Evolutionary conservation across 2,888 invertebrate genomes (phyloP), one percentile per base, ranked within the genome.

Genomic region (Vanessa cardui): DNA sequence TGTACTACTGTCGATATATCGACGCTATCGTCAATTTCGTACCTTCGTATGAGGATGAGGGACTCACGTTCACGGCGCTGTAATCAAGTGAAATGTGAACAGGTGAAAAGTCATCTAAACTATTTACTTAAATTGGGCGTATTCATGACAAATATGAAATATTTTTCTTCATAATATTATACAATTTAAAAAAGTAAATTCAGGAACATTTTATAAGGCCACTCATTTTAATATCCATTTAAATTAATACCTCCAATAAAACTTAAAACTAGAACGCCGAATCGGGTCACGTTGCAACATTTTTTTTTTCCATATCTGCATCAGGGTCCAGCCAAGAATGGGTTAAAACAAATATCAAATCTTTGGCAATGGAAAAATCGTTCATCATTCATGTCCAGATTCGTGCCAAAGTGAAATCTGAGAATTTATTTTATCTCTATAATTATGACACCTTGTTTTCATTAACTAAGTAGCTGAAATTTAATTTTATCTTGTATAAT

Each of bases 291-390:
- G 58, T 59, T 62, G 63, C 68, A 64, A 69, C 69, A 62, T 31
- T 46, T 47, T 50, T 75, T 78, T 81, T 82, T 72, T 52, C 68
- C 62, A 65, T 70, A 73, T 76, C 77, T 78, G 78, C 77, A 80
- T 77, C 70, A 68, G 64, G 76, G 76, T 76, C 74, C 76, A 86
- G 87, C 85, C 85, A 88, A 89, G 78, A 80, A 76, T 74, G 67
- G 73, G 74, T 78, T 74, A 76, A 79, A 79, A 81, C 77, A 78
- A 79, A 77, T 73, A 71, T 73, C 75, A 71, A 73, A 78, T 75
- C 67, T 72, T 83, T 84, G 83, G 83, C 84, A 83, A 70, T 71
- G 70, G 73, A 72, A 73, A 74, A 72, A 76, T 80, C 78, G 80
- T 87, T 79, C 80, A 80, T 84, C 83, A 82, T 79, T 74, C 63